Percentiles rank a stretch among this genome's conserved stretches.
These are phyloP conservation scores for Salpingus planirostris DNA, from an alignment of 2,888 invertebrate genomes.

Conservation along the genomic window DNA sequence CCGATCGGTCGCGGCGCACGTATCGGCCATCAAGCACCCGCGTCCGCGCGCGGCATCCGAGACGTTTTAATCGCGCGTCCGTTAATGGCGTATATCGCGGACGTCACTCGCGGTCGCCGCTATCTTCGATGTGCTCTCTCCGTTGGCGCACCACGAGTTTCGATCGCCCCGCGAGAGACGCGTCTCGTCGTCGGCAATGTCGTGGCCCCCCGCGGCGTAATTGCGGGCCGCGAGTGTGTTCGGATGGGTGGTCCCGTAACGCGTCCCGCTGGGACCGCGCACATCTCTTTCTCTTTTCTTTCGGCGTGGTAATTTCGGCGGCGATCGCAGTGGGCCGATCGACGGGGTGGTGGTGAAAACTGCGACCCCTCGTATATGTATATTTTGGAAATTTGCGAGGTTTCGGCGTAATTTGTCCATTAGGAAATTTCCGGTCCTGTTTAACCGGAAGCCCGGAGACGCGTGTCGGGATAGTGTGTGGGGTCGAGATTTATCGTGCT, in stretches of 20 bases:
- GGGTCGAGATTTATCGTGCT: no score
- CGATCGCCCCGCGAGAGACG: constrained; percentile 7
- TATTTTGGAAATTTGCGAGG: no score
- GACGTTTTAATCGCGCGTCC: constrained; percentile 26
- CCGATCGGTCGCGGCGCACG: constrained; percentile 1
- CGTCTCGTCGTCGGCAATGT: constrained; percentile 6
- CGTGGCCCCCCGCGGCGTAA: constrained; percentile 26
- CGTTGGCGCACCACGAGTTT: no score
- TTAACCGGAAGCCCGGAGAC: no score
- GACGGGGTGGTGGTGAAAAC: no score
- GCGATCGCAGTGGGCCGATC: no score
- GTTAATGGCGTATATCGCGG: constrained; percentile 19
- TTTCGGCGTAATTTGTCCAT: no score
- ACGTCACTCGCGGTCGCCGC: constrained; percentile 9
- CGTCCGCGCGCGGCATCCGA: constrained; percentile 20
- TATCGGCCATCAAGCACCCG: constrained; percentile 7
- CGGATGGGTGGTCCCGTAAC: constrained; percentile 29
- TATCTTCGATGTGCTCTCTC: no score
- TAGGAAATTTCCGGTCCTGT: no score
- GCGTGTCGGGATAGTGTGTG: no score
- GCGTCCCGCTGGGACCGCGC: constrained; percentile 10
- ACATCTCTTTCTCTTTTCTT: background rate
- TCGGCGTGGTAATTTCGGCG: constrained; percentile 1
- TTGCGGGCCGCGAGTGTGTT: constrained; percentile 30
- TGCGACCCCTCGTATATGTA: no score